Evolutionary conservation across 2,113 vertebrate species (phyloP).

Genomic region (Corydoras sp.): DNA sequence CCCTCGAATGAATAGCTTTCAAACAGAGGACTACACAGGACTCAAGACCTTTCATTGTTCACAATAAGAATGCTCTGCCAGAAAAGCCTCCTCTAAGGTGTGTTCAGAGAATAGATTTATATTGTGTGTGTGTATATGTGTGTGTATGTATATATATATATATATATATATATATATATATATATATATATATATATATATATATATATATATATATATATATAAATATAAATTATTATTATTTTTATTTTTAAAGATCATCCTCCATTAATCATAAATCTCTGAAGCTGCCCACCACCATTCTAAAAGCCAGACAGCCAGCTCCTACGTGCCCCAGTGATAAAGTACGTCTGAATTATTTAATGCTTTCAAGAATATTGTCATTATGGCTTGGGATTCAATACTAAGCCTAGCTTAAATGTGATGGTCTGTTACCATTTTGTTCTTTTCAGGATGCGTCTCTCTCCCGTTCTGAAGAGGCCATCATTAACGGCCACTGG

Average conservation of each 20-base stretch:
- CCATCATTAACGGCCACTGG: conserved; percentile 65
- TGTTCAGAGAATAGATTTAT: background rate
- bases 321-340: conserved; percentile 4
- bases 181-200: no score
- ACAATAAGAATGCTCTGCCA: conserved; percentile 22
- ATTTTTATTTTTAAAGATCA: conserved; percentile 7
- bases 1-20: background rate
- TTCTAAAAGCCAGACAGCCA: conserved; percentile 25
- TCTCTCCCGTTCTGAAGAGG: conserved; percentile 69
- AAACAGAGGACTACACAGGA: background rate
- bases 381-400: background rate
- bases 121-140: background rate
- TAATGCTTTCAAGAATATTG: background rate
- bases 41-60: conserved; percentile 3
- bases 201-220: no score
- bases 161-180: background rate
- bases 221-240: background rate
- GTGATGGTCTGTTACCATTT: background rate
- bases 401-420: background rate
- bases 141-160: background rate
- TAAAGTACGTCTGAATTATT: conserved; percentile 15
- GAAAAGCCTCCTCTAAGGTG: conserved; percentile 23
- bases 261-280: conserved; percentile 13
- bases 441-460: conserved; percentile 59
- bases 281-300: conserved; percentile 26